Evolutionary conservation across 1,140 invertebrate genomes (phyloP), one percentile per base, ranked within the genome.

Genomic region (Saccostrea cuccullata): DNA sequence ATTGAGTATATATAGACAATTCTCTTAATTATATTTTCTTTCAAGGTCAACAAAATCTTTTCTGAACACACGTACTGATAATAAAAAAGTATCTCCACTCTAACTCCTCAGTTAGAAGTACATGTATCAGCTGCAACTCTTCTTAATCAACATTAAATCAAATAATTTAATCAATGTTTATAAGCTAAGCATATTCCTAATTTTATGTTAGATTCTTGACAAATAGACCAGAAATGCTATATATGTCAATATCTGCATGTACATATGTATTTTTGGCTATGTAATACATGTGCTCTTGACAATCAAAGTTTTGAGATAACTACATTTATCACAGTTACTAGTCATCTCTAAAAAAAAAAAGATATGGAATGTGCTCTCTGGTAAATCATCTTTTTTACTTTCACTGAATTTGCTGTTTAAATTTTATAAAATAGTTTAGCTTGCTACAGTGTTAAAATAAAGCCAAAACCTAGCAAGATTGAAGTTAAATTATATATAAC

Each of bases 281-380:
- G 47, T 47, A 8, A 47, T 2, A 47, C 47, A 17, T n/a, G n/a
- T 64, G 58, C n/a, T 64, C 58, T 64, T 64, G 58, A n/a, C 17
- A 64, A 64, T 20, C 58, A 64, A 17, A 6, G 17, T 64, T 64
- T 20, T n/a, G 17, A 64, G n/a, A 47, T 47, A 64, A 30, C 26
- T 30, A 36, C 30, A 77, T 15, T 36, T 77, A 77, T 77, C 70
- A 77, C 70, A 77, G 70, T 73, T 36, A 40, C 30, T 77, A 13
- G 23, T 77, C 30, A 26, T 30, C 23, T 67, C 17, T 8, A 6
- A 77, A 30, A 26, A 77, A 36, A 67, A 64, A 73, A 26, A 26
- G 11, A 12, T 26, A 77, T 77, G 70, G 70, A 77, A 77, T 77
- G 70, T 77, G 26, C 70, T 2, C 26, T 77, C 70, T 30, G 2